Evolutionary conservation across 2,888 invertebrate genomes (phyloP).

Genomic region (Hyles lineata): DNA sequence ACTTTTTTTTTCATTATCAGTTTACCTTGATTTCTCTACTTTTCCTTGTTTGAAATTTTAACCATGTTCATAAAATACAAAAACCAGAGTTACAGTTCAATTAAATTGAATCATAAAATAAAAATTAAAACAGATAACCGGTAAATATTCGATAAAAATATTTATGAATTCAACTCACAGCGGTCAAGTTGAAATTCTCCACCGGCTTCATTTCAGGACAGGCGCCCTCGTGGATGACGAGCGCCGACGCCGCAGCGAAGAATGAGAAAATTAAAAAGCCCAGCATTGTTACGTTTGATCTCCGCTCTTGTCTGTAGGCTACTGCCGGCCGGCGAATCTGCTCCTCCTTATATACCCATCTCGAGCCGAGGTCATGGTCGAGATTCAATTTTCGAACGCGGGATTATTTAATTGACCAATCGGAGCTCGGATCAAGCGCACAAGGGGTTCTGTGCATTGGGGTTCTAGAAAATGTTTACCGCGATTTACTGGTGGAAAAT

Average conservation of each 20-base stretch:
- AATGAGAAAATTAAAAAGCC: conserved; percentile 55
- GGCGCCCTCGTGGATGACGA: conserved; percentile 60
- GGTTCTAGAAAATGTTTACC: conserved; percentile 2
- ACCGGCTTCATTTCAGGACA: conserved; percentile 68
- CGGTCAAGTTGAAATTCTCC: conserved; percentile 66
- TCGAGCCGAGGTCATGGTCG: conserved; percentile 65
- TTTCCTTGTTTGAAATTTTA: too few relatives aligned
- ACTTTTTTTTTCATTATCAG: too few relatives aligned
- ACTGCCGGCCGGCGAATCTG: conserved; percentile 50
- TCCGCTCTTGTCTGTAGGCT: conserved; percentile 50
- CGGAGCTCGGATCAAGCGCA: conserved; percentile 47
- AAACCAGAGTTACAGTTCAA: too few relatives aligned
- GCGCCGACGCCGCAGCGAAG: conserved; percentile 61
- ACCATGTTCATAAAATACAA: too few relatives aligned
- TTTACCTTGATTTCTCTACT: too few relatives aligned
- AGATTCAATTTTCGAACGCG: conserved; percentile 56
- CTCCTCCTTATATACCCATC: conserved; percentile 62
- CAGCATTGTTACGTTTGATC: conserved; percentile 54
- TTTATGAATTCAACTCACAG: conserved; percentile 51
- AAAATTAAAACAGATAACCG: too few relatives aligned
- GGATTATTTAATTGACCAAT: conserved; percentile 62
- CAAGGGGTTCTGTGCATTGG: conserved; percentile 33
- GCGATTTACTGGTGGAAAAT: background rate
- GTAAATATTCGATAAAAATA: background rate
- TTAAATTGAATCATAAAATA: too few relatives aligned